Percentiles rank a stretch among this genome's conserved stretches.
These are phyloP conservation scores for Choristoneura rosaceana DNA, from an alignment of 2,888 invertebrate species.

Conservation along the genomic window DNA sequence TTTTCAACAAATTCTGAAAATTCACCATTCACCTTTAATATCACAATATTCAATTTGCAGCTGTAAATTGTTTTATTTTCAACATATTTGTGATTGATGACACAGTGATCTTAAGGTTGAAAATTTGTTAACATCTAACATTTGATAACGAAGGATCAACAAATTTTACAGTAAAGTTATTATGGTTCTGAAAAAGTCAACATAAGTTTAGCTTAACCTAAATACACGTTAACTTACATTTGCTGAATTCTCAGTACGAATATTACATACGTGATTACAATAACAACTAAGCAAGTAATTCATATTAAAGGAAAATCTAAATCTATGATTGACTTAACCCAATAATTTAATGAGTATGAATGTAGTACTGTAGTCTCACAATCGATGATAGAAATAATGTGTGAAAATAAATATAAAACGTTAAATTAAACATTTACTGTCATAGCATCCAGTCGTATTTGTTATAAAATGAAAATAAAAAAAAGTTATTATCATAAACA, in stretches of 20 bases:
- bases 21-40: too few species aligned
- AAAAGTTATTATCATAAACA: slow-evolving; percentile 5
- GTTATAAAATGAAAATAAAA: slow-evolving; percentile 10
- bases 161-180: background rate
- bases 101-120: background rate
- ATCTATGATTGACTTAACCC: slow-evolving; percentile 33
- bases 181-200: slow-evolving; percentile 28
- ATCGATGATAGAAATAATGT: slow-evolving; percentile 3
- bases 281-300: slow-evolving; percentile 15
- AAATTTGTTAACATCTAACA: background rate
- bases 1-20: background rate
- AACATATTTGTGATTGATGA: background rate
- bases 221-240: slow-evolving; percentile 18
- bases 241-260: slow-evolving; percentile 16
- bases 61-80: background rate
- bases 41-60: background rate
- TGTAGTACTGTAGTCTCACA: slow-evolving; percentile 2
- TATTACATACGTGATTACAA: slow-evolving; percentile 28
- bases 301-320: slow-evolving; percentile 27
- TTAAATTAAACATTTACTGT: slow-evolving; percentile 22
- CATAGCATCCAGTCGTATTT: slow-evolving; percentile 19
- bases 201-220: slow-evolving; percentile 32
- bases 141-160: background rate
- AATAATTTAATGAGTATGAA: slow-evolving; percentile 9
- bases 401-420: slow-evolving; percentile 1